Percentiles rank a stretch among this genome's conserved stretches.
These are phyloP conservation scores for Amphimallon solstitiale DNA, from an alignment of 2,888 invertebrate species.

Conservation along the genomic window DNA sequence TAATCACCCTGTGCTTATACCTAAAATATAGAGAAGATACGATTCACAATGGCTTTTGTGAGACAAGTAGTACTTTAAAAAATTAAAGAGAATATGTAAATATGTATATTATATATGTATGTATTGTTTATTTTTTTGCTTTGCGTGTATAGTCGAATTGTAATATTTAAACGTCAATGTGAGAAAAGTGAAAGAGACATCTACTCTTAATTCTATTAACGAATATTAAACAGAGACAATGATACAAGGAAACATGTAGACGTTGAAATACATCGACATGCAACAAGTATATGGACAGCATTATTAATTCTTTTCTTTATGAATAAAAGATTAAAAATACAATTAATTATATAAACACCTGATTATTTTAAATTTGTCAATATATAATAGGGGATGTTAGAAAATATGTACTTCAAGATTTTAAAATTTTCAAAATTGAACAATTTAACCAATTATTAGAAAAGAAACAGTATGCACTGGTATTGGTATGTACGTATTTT, in stretches of 20 bases:
- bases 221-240: conserved; percentile 18
- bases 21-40: conserved; percentile 22
- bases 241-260: conserved; percentile 37
- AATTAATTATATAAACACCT: conserved; percentile 40
- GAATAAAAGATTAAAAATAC: conserved; percentile 31
- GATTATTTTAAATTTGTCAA: conserved; percentile 37
- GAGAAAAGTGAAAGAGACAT: conserved; percentile 9
- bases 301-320: conserved; percentile 33
- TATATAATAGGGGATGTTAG: conserved; percentile 20
- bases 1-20: conserved; percentile 57
- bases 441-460: too few species aligned
- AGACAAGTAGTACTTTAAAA: conserved; percentile 1
- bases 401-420: neutral
- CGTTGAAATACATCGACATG: conserved; percentile 41
- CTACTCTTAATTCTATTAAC: conserved; percentile 10
- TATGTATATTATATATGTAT: neutral
- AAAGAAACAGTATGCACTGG: too few species aligned
- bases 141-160: too few species aligned
- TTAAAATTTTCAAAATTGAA: neutral
- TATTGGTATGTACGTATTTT: too few species aligned
- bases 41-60: neutral
- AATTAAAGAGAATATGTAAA: conserved; percentile 3
- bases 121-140: neutral
- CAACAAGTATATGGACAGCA: conserved; percentile 42
- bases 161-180: too few species aligned